Evolutionary conservation across 2,888 invertebrate genomes (phyloP), one percentile per base, ranked within the genome.

Genomic region (Poecilus cupreus): DNA sequence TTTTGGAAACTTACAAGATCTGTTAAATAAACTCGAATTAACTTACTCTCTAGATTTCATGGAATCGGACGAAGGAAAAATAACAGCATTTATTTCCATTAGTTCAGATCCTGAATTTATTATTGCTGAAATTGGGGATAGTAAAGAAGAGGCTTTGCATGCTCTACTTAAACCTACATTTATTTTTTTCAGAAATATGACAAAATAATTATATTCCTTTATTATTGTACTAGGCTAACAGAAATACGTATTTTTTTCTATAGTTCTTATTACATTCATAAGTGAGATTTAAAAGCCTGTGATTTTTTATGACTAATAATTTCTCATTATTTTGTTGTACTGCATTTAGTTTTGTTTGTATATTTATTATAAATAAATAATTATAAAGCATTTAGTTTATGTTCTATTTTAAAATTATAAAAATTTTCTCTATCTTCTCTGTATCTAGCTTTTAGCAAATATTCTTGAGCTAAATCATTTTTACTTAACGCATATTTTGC

Each of bases 361-460:
- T 46, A 82, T 82, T 74, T 82, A 82, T 83, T 84, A 39, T 85
- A 84, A 22, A 43, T 18, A 72, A 39, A 4, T 18, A 72, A 18
- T 20, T 16, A 49, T 46, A 16, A 46, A 22, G 26, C 26, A 16
- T 37, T 13, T 10, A 43, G 68, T 54, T 82, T 74, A 54, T 86
- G 83, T 85, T 89, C 88, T 83, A 88, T 83, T 84, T 88, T 87
- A 83, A 90, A 91, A 83, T 87, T 86, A 82, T 87, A 87, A 86
- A 91, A 91, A 84, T 91, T 91, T 82, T 90, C 90, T 77, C 86
- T 86, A 57, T 91, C 91, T 82, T 91, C 91, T 57, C 87, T 87
- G 84, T 91, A 91, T 64, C 91, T 87, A 11, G 91, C 89, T 84
- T 91, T 91, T 20, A 91, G 84, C 22, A 91, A 85, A 86, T 90